Base-by-base conservation (phyloP, 2,888 invertebrate genomes). In the Harpagoxenus sublaevis region DNA sequence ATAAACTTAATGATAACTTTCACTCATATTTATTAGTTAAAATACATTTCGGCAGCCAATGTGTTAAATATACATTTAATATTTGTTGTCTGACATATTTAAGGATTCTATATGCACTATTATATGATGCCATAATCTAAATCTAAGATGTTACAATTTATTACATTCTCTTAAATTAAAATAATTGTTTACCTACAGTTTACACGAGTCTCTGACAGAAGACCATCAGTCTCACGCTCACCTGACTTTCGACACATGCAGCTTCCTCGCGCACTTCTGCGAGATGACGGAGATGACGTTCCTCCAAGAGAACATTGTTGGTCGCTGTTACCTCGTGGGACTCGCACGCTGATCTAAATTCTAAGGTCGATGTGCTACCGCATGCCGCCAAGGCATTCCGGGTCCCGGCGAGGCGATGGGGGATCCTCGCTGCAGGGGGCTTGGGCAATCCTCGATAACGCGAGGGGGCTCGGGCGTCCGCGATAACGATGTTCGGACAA, bases 231-330 rank as follows among this genome's bases (percentile, higher is more conserved):
- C 35, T 51, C 10, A 39, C 57, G 84, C 89, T 90, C 73, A 90
- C 90, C 83, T 53, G 18, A 71, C n/a, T 63, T 57, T 71, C 15
- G 90, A 86, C 39, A 85, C 79, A 55, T 90, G 87, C 23, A 90
- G 15, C 35, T 87, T 84, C 12, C 63, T 91, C 35, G 51, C 9
- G n/a, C 51, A 65, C 8, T n/a, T 57, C 48, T 84, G 51, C 10
- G 42, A 79, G 53, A 48, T 53, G 53, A 60, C 45, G 55, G 66
- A 51, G n/a, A 86, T n/a, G 10, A 81, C 9, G 28, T n/a, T 86
- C 53, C 48, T 85, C 70, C 77, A 87, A 23, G 71, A 68, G 45
- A 84, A 81, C 90, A 89, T 89, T n/a, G 23, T 68, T 57, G 15
- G 12, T 18, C 6, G 51, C 1, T 71, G 70, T 31, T 73, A 60